A percentile compares a stretch with the other conserved stretches of the same genome.
phyloP scores from a whole-genome alignment of 2,888 invertebrate species.

The Drosophila kambysellisi region DNA sequence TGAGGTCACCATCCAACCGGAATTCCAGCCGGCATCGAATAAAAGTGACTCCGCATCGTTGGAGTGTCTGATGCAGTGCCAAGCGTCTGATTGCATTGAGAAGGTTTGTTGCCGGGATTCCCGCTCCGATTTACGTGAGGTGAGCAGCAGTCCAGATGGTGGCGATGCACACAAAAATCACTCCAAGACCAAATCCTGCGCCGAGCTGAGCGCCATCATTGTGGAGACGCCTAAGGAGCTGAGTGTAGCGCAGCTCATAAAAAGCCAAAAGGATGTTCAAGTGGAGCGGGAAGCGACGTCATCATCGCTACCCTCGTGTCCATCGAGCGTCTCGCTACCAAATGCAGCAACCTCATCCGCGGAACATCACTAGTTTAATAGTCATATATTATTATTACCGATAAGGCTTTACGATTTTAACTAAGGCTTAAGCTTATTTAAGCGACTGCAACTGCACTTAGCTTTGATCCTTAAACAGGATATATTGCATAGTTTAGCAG shows the following conservation, averaged over 20 bases:
- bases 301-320: conserved; percentile 7
- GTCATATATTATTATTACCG: conserved; percentile 39
- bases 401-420: conserved; percentile 62
- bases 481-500: conserved; percentile 18
- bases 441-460: conserved; percentile 25
- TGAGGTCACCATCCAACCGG: conserved; percentile 94
- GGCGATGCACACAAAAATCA: conserved; percentile 10
- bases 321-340: conserved; percentile 46
- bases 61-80: conserved; percentile 82
- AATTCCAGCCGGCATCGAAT: conserved; percentile 87
- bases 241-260: conserved; percentile 48
- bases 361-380: conserved; percentile 16
- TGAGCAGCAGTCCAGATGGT: conserved; percentile 62
- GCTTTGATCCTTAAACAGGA: not conserved
- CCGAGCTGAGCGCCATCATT: conserved; percentile 54
- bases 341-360: conserved; percentile 9
- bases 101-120: conserved; percentile 83
- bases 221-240: conserved; percentile 64
- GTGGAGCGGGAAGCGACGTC: not conserved
- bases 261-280: conserved; percentile 11
- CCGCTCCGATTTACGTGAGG: conserved; percentile 75
- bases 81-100: conserved; percentile 78
- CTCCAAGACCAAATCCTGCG: conserved; percentile 56
- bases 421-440: conserved; percentile 55
- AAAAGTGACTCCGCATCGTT: conserved; percentile 69